Conservation (phyloP, 2,797 vertebrate genomes). For the Pyrocephalus nanus region DNA sequence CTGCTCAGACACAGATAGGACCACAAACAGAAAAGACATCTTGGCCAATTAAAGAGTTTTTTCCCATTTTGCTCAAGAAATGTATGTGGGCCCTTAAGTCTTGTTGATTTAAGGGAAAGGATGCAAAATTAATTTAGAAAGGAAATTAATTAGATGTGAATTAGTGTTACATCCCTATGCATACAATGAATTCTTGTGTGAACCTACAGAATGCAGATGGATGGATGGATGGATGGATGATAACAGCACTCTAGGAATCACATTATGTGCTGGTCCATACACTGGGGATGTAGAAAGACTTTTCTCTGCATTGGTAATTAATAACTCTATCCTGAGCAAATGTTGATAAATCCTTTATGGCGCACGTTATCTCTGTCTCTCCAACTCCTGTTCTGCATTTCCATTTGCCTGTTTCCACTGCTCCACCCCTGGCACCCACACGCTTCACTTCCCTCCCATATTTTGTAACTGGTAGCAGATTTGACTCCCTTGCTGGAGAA, state of each 20-base stretch:
- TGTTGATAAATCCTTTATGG: constrained; percentile 55
- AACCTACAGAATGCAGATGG: constrained; percentile 20
- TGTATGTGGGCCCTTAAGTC: background rate
- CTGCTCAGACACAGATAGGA: background rate
- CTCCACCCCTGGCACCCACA: constrained; percentile 31
- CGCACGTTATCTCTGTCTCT: constrained; percentile 20
- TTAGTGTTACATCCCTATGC: constrained; percentile 16
- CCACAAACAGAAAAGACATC: background rate
- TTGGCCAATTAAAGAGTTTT: background rate
- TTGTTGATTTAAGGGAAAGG: constrained; percentile 36
- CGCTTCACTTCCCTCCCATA: constrained; percentile 22
- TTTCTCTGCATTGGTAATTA: constrained; percentile 55
- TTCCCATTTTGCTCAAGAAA: background rate
- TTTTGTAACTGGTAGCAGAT: constrained; percentile 40
- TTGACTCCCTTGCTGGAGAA: constrained; percentile 41
- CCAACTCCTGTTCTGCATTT: constrained; percentile 56
- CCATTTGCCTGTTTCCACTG: constrained; percentile 40
- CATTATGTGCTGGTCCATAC: constrained; percentile 33
- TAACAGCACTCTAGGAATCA: constrained; percentile 44
- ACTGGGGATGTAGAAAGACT: constrained; percentile 23
- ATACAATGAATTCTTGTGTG: background rate
- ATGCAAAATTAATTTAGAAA: constrained; percentile 51
- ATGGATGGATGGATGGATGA: background rate
- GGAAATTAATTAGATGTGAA: constrained; percentile 53
- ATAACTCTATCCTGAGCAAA: constrained; percentile 58